Evolutionary conservation across 1,140 invertebrate species (phyloP).

Genomic region (Solenopsis fugax): DNA sequence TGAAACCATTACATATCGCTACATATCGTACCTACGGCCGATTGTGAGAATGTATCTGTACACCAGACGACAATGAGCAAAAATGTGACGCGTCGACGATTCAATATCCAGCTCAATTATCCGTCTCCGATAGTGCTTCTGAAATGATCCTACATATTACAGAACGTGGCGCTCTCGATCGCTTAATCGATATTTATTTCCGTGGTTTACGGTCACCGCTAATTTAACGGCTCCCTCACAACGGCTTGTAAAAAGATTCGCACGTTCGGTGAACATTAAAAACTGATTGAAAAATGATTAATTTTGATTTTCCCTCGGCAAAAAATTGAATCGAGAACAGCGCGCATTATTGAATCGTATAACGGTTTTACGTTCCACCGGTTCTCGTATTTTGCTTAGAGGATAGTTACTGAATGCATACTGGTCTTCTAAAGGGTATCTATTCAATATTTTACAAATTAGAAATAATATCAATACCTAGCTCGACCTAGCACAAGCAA

Average conservation of each 20-base stretch:
- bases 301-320: not conserved
- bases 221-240: not conserved
- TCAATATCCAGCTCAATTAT: slow-evolving; percentile 74
- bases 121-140: slow-evolving; percentile 35
- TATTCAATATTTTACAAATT: too few species aligned
- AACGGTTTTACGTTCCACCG: not conserved
- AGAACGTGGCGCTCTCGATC: slow-evolving; percentile 38
- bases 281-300: not conserved
- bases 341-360: not conserved
- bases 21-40: slow-evolving; percentile 29
- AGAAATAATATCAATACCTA: too few species aligned
- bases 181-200: slow-evolving; percentile 51
- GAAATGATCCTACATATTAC: slow-evolving; percentile 42
- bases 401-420: too few species aligned
- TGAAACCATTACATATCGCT: slow-evolving; percentile 39
- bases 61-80: slow-evolving; percentile 20
- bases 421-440: too few species aligned
- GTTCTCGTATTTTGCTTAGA: not conserved
- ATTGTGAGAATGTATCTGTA: slow-evolving; percentile 33
- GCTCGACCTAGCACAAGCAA: too few species aligned
- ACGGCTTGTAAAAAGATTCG: slow-evolving; percentile 12
- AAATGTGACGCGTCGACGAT: slow-evolving; percentile 66
- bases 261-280: not conserved
- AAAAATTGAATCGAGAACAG: not conserved
- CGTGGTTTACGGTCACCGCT: slow-evolving; percentile 28